Evolutionary conservation across 2,888 invertebrate genomes (phyloP).

Genomic region (Cantharis lateralis): DNA sequence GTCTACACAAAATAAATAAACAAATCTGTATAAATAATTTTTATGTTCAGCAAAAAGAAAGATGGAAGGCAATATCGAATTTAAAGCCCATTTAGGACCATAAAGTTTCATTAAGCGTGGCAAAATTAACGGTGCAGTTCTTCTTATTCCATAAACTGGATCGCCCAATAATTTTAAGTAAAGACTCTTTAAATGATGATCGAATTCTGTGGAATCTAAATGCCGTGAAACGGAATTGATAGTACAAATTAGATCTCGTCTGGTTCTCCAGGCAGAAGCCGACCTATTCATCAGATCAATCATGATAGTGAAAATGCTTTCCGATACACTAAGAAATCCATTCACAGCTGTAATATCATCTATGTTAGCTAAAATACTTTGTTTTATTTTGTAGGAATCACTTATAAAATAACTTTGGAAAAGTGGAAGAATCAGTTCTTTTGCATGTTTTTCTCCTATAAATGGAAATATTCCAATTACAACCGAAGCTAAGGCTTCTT

Average conservation of each 20-base stretch:
- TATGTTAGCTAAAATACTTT: constrained; percentile 48
- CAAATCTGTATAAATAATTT: constrained; percentile 47
- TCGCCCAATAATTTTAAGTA: constrained; percentile 49
- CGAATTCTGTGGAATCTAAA: constrained; percentile 46
- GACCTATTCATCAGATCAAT: constrained; percentile 45
- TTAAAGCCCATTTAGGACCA: constrained; percentile 47
- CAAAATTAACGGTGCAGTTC: constrained; percentile 48
- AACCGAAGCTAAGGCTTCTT: constrained; percentile 44
- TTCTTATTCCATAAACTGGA: constrained; percentile 47
- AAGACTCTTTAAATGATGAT: constrained; percentile 45
- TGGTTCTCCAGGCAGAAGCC: constrained; percentile 48
- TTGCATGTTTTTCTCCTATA: constrained; percentile 43
- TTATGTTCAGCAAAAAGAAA: constrained; percentile 43
- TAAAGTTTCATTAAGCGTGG: constrained; percentile 49
- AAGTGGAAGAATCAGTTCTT: constrained; percentile 45
- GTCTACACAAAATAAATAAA: constrained; percentile 48
- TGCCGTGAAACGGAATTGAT: constrained; percentile 47
- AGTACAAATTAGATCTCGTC: constrained; percentile 48
- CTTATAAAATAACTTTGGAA: constrained; percentile 45
- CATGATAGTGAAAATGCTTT: constrained; percentile 45
- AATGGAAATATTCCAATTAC: constrained; percentile 43
- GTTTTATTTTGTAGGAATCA: constrained; percentile 46
- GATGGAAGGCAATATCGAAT: constrained; percentile 45
- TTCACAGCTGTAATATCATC: constrained; percentile 38
- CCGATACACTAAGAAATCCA: constrained; percentile 45